Evolutionary conservation across 2,888 invertebrate species (phyloP), one percentile per base, ranked within the genome.

Genomic region (Atherix ibis): DNA sequence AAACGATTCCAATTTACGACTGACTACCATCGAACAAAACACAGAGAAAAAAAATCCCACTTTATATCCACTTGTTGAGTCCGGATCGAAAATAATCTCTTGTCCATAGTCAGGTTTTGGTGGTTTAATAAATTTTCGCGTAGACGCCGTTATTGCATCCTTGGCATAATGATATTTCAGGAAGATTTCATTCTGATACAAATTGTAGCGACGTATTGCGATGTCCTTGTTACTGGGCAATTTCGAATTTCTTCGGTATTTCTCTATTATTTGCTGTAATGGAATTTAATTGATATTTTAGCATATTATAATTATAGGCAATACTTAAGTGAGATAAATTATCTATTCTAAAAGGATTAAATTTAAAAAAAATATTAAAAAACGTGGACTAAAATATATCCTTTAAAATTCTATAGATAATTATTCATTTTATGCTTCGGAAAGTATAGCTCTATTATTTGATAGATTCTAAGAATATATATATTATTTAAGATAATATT

Each of bases 51-150:
- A 10, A n/a, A n/a, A n/a, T n/a, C n/a, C n/a, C n/a, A n/a, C 79
- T 47, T 73, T 70, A 47, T 79, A 82, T 22, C 72, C 71, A 14
- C 67, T 64, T 1, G 73, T 75, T 40, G 74, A 65, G 4, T 70
- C 66, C 2, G 74, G 71, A 49, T 73, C 67, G 43, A 72, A 79
- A 25, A 65, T 52, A 8, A 79, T 63, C 44, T 70, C 69, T 4
- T 76, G 72, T 0, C 76, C 79, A 46, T 76, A 73, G 47, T 83
- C 79, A 1, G 75, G 70, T 34, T 72, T 56, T 4, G 74, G 70
- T 0, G 83, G 81, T 47, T 80, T 82, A 3, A 66, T 60, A 44
- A 74, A 83, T 32, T 62, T 66, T 26, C 77, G 65, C 0, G 70
- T 76, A 9, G 54, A 51, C 3, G 62, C 52, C 1, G 60, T 62